These are phyloP conservation scores for Peromyscus melanophrys DNA, from an alignment of 2,797 vertebrate species.

Conservation along the genomic window DNA sequence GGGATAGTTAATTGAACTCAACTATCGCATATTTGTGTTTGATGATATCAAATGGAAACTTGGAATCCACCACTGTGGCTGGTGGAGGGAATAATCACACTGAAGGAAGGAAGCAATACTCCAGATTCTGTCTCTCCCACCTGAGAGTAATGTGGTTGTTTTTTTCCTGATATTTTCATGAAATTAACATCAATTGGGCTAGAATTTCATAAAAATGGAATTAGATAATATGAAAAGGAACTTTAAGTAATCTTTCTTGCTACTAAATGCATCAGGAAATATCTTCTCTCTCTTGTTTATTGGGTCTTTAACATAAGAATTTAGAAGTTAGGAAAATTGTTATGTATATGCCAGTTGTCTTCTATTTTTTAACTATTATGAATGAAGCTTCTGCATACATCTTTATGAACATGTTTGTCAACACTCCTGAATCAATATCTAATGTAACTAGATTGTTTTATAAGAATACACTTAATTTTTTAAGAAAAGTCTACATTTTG, in stretches of 20 bases:
- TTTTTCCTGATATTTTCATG: background rate
- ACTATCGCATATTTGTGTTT: background rate
- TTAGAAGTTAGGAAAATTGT: background rate
- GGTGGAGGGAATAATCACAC: background rate
- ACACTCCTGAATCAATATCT: background rate
- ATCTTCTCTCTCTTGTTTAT: background rate
- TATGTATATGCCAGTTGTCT: background rate
- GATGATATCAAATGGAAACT: background rate
- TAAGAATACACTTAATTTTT: background rate
- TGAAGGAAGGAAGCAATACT: background rate
- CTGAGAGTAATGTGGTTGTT: background rate
- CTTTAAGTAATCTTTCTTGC: background rate
- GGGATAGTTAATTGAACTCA: background rate
- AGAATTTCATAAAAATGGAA: background rate
- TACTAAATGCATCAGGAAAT: background rate
- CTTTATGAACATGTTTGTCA: background rate
- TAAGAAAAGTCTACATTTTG: background rate
- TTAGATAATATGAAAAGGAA: background rate
- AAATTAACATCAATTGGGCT: background rate
- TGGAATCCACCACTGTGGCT: background rate
- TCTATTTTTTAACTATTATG: background rate
- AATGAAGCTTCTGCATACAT: background rate
- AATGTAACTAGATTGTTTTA: background rate
- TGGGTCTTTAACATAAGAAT: background rate
- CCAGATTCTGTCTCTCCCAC: background rate